Base-by-base conservation (phyloP, 1,140 invertebrate species). In the Diabrotica virgifera region DNA sequence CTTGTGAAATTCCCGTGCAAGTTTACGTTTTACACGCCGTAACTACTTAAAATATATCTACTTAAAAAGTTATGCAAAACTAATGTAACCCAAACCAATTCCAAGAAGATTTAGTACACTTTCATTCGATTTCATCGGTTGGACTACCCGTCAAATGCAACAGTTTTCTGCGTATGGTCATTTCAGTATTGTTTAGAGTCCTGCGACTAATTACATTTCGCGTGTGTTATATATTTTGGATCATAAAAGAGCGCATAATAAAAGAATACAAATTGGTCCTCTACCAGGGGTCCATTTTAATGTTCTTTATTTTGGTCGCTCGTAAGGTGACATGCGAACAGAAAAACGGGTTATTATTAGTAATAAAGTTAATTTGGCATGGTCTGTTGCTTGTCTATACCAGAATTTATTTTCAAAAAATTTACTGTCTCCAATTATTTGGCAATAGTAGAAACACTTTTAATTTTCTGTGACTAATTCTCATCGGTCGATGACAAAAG, bases 381-480 rank as follows among this genome's bases (percentile, higher is more conserved):
- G 74, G 74, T 76, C 73, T 74, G 70, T 65, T 63, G 69, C 66
- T 50, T 65, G 65, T 74, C 71, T 71, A 70, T 73, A 64, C 58
- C 51, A 50, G 52, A 70, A 70, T 70, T 62, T 68, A 70, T 70
- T 68, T 63, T 13, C 11, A 59, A 65, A 65, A 61, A 68, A 46
- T 63, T 64, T 64, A 68, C 59, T 56, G 62, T 62, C 58, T 24
- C 52, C 38, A 69, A 67, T 69, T 67, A 69, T 69, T 69, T 69
- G 67, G 62, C 67, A 66, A 67, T 65, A 56, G 46, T 35, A 65
- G 51, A 46, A 66, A 69, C 63, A 66, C 37, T 62, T 71, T 70
- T 71, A 64, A 68, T 66, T 57, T 64, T 57, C 64, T 66, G 66
- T 63, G 57, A 70, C 69, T 55, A 70, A 70, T 68, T 52, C n/a